Percentiles rank a stretch among this genome's conserved stretches.
phyloP scores from a whole-genome alignment of 1,140 invertebrate genomes.

The Bombyx mori region ASM3026992v2 NC_085125.1:4559501-4560000 shows the following conservation, averaged over 20 bases:
- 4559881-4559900: background rate
- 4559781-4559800: conserved; percentile 9
- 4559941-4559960: conserved; percentile 16
- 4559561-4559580: conserved; percentile 48
- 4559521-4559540: conserved; percentile 49
- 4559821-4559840: conserved; percentile 14
- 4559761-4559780: conserved; percentile 20
- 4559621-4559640: conserved; percentile 51
- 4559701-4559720: conserved; percentile 39
- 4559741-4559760: conserved; percentile 7
- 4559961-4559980: conserved; percentile 19
- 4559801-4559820: conserved; percentile 6
- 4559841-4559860: conserved; percentile 24
- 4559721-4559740: conserved; percentile 12
- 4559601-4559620: conserved; percentile 39
- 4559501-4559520: conserved; percentile 14
- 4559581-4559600: conserved; percentile 41
- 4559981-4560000: conserved; percentile 22
- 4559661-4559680: conserved; percentile 45
- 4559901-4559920: conserved; percentile 4
- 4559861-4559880: conserved; percentile 22
- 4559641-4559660: conserved; percentile 61
- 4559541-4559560: conserved; percentile 27
- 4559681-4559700: conserved; percentile 30
- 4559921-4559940: conserved; percentile 15